Conservation (phyloP, 2,797 vertebrate species). For the Micropoecilia bifurca region DNA sequence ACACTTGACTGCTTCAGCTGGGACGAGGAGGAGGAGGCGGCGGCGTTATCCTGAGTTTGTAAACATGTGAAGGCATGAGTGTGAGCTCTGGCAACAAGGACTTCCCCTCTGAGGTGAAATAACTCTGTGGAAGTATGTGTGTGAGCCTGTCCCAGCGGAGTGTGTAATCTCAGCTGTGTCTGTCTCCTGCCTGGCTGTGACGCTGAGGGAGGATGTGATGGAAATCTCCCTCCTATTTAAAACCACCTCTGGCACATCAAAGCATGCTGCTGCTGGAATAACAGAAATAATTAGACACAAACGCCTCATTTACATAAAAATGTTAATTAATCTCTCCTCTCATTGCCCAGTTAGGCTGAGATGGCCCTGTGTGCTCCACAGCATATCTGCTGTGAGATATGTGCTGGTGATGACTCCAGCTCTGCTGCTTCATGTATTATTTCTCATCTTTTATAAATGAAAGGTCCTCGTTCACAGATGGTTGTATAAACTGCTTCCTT, state of each 20-base stretch:
- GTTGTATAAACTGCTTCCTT: neutral
- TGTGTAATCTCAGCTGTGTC: slow-evolving; percentile 84
- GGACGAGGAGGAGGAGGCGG: slow-evolving; percentile 20
- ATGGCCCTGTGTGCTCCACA: slow-evolving; percentile 25
- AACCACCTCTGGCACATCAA: slow-evolving; percentile 98
- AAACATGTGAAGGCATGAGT: slow-evolving; percentile 45
- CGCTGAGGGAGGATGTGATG: slow-evolving; percentile 94
- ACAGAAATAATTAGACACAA: slow-evolving; percentile 87
- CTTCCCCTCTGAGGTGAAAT: slow-evolving; percentile 64
- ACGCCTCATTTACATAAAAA: slow-evolving; percentile 97
- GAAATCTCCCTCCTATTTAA: slow-evolving; percentile 97
- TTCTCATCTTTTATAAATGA: slow-evolving; percentile 50
- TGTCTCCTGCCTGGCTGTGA: slow-evolving; percentile 92
- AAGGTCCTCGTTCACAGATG: slow-evolving; percentile 1
- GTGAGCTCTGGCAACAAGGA: slow-evolving; percentile 47
- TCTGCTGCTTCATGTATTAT: slow-evolving; percentile 9
- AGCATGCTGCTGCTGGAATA: slow-evolving; percentile 86
- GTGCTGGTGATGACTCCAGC: slow-evolving; percentile 24
- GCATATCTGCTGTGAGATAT: slow-evolving; percentile 44
- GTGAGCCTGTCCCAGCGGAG: slow-evolving; percentile 58
- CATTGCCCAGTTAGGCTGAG: slow-evolving; percentile 75
- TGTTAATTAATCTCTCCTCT: slow-evolving; percentile 96
- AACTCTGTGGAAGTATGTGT: slow-evolving; percentile 33
- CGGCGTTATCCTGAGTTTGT: slow-evolving; percentile 39
- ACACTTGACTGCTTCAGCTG: slow-evolving; percentile 55